These are phyloP conservation scores for Oncorhynchus keta DNA, from an alignment of 2,113 vertebrate species.

Conservation along the genomic window DNA sequence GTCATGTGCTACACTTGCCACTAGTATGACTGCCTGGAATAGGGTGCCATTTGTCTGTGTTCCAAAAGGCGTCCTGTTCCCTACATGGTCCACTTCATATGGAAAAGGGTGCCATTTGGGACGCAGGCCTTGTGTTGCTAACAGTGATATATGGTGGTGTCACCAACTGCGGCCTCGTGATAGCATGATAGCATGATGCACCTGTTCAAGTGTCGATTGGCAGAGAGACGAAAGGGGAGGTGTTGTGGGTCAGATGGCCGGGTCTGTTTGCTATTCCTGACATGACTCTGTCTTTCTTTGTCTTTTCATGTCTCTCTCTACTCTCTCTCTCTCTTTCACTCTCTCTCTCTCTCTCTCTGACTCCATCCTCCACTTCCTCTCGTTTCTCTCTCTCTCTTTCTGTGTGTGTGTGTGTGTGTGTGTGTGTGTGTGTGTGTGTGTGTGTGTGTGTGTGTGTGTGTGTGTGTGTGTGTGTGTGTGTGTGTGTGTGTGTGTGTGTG, in stretches of 20 bases:
- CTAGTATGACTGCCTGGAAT: conserved; percentile 39
- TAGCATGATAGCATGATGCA: neutral
- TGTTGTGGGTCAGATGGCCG: too few species aligned
- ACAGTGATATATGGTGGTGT: neutral
- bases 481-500: neutral
- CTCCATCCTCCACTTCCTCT: neutral
- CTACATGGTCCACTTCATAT: neutral
- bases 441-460: neutral
- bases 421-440: neutral
- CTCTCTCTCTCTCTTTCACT: neutral
- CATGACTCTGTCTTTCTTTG: neutral
- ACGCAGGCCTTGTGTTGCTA: neutral
- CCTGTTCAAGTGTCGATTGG: neutral
- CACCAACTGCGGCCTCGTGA: neutral
- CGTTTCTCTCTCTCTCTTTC: too few species aligned
- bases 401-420: too few species aligned
- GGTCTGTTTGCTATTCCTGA: too few species aligned
- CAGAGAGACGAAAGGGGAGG: too few species aligned
- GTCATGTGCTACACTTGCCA: conserved; percentile 16
- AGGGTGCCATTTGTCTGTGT: neutral
- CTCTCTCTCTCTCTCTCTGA: neutral
- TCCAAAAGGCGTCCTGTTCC: neutral
- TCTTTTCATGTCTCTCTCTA: neutral
- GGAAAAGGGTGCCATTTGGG: too few species aligned
- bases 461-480: neutral